Conservation (phyloP, 2,888 invertebrate species). For the Elegia similella region DNA sequence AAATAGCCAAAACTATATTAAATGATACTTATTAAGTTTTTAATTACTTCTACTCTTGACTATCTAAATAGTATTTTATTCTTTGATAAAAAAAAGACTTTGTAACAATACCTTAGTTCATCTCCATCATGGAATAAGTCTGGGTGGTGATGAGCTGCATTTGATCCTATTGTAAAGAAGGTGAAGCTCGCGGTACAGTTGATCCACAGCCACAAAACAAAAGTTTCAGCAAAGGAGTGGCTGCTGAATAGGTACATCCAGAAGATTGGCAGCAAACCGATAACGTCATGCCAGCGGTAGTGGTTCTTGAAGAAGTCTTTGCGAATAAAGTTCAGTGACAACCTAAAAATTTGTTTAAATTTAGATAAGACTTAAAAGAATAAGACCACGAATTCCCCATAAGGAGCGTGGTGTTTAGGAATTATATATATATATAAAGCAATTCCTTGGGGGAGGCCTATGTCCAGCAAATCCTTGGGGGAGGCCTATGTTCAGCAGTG, state of each 20-base stretch:
- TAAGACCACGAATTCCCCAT: background rate
- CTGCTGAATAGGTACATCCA: slow-evolving; percentile 66
- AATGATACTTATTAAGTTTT: too few relatives aligned
- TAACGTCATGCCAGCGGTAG: slow-evolving; percentile 56
- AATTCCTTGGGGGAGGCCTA: too few relatives aligned
- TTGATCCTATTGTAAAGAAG: slow-evolving; percentile 85
- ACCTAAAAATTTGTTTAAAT: slow-evolving; percentile 34
- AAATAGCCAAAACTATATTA: too few relatives aligned
- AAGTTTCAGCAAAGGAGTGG: slow-evolving; percentile 44
- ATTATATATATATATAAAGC: too few relatives aligned
- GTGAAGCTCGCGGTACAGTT: slow-evolving; percentile 80
- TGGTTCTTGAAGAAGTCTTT: slow-evolving; percentile 52
- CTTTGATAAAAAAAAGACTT: slow-evolving; percentile 10
- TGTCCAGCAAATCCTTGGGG: too few relatives aligned
- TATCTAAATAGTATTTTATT: too few relatives aligned
- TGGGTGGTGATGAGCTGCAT: slow-evolving; percentile 92
- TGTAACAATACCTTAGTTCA: slow-evolving; percentile 82
- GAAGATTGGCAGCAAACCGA: slow-evolving; percentile 61
- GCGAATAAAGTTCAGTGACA: slow-evolving; percentile 42
- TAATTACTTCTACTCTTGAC: too few relatives aligned
- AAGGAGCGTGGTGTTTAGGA: too few relatives aligned
- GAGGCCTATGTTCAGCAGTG: too few relatives aligned
- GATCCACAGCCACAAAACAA: slow-evolving; percentile 81
- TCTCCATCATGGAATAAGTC: slow-evolving; percentile 91
- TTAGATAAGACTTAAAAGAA: too few relatives aligned